Base-by-base conservation (phyloP, 1,140 invertebrate genomes). In the Anagrus nilaparvatae region DNA sequence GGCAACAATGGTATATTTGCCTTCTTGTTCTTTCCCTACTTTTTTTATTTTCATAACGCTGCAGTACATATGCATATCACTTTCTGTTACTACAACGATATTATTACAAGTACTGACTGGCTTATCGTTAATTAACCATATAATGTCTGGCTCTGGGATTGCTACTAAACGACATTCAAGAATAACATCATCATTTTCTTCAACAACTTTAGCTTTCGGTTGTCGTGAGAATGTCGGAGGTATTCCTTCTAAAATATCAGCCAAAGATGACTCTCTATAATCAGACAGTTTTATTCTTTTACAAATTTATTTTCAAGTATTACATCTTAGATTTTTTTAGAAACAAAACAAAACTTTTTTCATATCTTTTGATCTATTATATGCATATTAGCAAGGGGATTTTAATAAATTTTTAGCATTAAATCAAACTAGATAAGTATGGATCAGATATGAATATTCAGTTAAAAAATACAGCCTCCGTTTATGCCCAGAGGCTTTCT, bases 141-240 rank as follows among this genome's bases (percentile, higher is more conserved):
- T 76, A 34, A 94, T 82, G 47, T 91, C 87, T 10, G 89, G 87
- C 67, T 93, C 87, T 4, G 89, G 89, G 48, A 92, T 81, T 9
- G 87, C 89, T 10, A 90, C 86, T 19, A 94, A 67, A 48, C 86
- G 74, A 55, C 85, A 87, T 61, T 92, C 87, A 14, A 93, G 60
- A 33, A 82, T 81, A 19, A 91, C 81, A 55, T 86, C 76, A 1
- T 82, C 75, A 18, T 78, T 78, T 67, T 90, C 84, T 48, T 86
- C 75, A 1, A 87, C 84, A 53, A 80, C 86, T 62, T 84, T 82
- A 1, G 83, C 78, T 60, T 86, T 84, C 1, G 88, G 86, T 60
- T 87, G 84, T 32, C 82, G 79, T 5, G 87, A 86, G 62, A 94
- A 94, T n/a, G 87, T 91, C 23, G 89, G 89, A 33, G 87, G 87